These are phyloP conservation scores for Noturus placidus DNA, from an alignment of 2,113 vertebrate species.

Conservation along the genomic window DNA sequence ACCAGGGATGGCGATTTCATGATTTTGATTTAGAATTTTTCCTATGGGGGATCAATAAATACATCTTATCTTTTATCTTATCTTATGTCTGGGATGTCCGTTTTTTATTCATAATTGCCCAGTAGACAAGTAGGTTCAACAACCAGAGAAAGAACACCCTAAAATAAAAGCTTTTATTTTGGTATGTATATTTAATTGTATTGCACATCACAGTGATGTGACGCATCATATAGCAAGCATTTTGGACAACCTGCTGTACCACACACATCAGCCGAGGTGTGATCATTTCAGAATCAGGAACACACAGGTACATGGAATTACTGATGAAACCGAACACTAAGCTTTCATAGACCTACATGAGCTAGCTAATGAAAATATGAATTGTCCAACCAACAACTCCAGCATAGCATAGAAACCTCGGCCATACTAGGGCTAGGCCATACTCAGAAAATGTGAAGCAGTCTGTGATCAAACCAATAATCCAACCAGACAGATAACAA, in stretches of 20 bases:
- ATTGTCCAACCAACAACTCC: neutral
- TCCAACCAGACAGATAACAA: neutral
- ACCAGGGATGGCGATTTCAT: neutral
- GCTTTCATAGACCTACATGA: too few species aligned
- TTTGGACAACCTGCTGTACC: too few species aligned
- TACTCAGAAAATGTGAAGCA: neutral
- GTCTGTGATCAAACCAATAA: neutral
- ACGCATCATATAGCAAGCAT: too few species aligned
- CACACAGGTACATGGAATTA: too few species aligned
- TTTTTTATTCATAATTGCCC: neutral
- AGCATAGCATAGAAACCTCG: neutral
- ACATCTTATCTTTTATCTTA: too few species aligned
- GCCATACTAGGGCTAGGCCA: neutral
- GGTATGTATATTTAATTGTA: neutral
- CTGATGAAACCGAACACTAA: too few species aligned
- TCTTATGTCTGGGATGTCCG: neutral
- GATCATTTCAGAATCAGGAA: too few species aligned
- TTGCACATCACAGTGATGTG: neutral
- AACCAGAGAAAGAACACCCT: neutral
- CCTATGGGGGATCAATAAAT: too few species aligned
- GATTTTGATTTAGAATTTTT: too few species aligned
- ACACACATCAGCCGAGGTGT: neutral
- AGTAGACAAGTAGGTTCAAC: neutral
- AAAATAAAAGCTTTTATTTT: neutral
- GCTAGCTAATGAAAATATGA: neutral